These are phyloP conservation scores for Cavia porcellus DNA, from an alignment of 2,113 vertebrate species.

Conservation along the genomic window DNA sequence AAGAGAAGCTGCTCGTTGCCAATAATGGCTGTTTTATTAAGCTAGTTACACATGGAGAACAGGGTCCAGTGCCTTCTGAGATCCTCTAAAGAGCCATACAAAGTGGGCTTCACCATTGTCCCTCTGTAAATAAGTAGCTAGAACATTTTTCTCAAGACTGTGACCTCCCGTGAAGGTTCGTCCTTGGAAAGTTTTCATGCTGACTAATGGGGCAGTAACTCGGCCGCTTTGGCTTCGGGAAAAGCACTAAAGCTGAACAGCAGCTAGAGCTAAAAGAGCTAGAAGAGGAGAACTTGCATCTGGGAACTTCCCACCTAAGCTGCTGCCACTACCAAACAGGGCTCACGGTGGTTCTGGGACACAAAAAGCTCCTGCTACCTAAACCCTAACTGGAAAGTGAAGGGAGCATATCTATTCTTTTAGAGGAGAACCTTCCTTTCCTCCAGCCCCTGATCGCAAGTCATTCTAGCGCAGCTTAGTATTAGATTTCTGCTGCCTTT, in stretches of 20 bases:
- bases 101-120: neutral
- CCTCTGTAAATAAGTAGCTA: neutral
- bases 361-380: neutral
- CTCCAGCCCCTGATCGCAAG: fast-evolving
- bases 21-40: neutral
- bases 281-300: neutral
- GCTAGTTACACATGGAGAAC: neutral
- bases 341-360: neutral
- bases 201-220: neutral
- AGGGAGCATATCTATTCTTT: neutral
- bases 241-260: neutral
- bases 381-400: neutral
- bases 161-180: neutral
- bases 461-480: neutral
- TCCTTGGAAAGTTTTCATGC: neutral
- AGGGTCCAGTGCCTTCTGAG: neutral
- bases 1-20: neutral
- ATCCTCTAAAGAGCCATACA: neutral
- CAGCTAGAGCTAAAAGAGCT: neutral
- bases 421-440: slow-evolving; percentile 6
- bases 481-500: neutral
- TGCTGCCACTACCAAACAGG: neutral
- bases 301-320: neutral
- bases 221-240: neutral
- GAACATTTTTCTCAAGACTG: neutral